These are phyloP conservation scores for Sturnus vulgaris DNA, from an alignment of 2,113 vertebrate genomes.

Conservation along the genomic window DNA sequence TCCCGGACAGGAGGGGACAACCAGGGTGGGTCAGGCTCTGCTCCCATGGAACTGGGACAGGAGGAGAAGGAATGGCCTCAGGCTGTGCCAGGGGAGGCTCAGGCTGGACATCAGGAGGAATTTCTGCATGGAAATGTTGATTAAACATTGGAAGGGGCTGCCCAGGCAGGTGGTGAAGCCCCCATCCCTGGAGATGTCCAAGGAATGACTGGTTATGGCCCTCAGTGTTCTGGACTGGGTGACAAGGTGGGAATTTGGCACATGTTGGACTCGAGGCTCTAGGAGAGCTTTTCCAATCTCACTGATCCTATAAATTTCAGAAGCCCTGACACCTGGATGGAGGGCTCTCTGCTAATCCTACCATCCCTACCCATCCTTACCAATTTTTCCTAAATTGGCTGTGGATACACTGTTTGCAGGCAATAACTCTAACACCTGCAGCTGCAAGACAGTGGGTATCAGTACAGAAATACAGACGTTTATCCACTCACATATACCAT, in stretches of 20 bases:
- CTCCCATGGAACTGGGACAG: neutral
- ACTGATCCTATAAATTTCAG: neutral
- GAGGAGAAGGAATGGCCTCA: neutral
- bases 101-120: neutral
- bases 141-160: neutral
- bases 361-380: neutral
- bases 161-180: neutral
- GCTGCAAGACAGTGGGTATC: neutral
- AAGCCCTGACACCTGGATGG: no score
- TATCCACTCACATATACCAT: neutral
- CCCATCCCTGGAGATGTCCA: neutral
- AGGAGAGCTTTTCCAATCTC: neutral
- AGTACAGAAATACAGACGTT: neutral
- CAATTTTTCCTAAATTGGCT: no score
- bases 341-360: neutral
- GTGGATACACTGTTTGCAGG: neutral
- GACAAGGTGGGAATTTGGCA: neutral
- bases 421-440: neutral
- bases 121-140: neutral
- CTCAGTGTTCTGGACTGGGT: neutral
- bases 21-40: accelerated
- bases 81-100: accelerated
- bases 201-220: neutral
- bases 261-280: accelerated
- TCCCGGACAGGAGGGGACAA: neutral